Conservation (phyloP, 2,113 vertebrate genomes). For the Toxotes jaculatrix region DNA sequence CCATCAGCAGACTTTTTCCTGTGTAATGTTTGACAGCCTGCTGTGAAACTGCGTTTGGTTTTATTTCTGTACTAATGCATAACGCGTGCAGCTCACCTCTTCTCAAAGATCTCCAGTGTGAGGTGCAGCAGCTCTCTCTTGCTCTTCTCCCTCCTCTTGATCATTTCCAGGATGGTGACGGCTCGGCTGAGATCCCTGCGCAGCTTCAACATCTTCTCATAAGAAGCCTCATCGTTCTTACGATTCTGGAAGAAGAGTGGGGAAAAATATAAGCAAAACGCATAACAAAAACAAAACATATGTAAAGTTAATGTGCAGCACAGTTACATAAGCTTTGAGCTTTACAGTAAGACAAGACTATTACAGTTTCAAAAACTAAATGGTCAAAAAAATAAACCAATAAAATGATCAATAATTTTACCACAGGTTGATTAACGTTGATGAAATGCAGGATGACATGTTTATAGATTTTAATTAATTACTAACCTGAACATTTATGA, state of each 20-base stretch:
- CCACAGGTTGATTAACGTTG: too few relatives aligned
- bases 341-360: background rate
- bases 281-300: background rate
- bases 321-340: background rate
- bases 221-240: slow-evolving; percentile 98
- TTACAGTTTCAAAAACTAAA: too few relatives aligned
- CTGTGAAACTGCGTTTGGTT: background rate
- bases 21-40: too few relatives aligned
- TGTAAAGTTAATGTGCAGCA: too few relatives aligned
- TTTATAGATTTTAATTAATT: background rate
- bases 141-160: slow-evolving; percentile 98
- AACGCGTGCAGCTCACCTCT: slow-evolving; percentile 84
- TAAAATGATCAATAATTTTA: too few relatives aligned
- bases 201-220: slow-evolving; percentile 99
- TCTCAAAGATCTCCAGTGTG: slow-evolving; percentile 98
- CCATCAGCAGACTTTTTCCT: background rate
- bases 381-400: too few relatives aligned
- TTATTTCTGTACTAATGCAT: fast-evolving
- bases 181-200: slow-evolving; percentile 96
- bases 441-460: too few relatives aligned
- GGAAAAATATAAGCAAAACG: background rate
- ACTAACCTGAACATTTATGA: background rate
- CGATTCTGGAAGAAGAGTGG: slow-evolving; percentile 87
- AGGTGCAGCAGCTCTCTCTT: slow-evolving; percentile 97
- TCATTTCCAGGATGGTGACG: slow-evolving; percentile 98